Conservation (phyloP, 2,113 vertebrate genomes). For the Platysteira castanea region DNA sequence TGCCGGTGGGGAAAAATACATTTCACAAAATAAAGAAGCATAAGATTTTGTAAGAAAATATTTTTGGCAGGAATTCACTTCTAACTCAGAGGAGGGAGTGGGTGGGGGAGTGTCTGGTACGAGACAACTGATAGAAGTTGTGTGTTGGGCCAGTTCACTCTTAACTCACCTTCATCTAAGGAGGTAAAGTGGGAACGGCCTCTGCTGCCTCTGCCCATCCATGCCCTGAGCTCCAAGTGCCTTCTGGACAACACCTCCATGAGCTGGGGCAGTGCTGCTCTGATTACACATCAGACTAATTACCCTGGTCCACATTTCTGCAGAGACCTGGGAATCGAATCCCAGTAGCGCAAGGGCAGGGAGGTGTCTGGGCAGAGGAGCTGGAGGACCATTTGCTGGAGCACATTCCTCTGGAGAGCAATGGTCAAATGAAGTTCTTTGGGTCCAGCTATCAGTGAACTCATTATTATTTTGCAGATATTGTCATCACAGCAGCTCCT, state of each 20-base stretch:
- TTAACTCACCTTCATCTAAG: neutral
- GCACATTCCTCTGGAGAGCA: neutral
- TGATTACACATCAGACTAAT: rapidly evolving
- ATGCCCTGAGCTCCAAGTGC: neutral
- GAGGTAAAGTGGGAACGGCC: neutral
- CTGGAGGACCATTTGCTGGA: neutral
- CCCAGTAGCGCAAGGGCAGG: neutral
- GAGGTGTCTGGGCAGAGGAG: neutral
- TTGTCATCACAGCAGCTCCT: neutral
- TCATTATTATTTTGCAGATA: neutral
- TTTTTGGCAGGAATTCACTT: slow-evolving; percentile 52
- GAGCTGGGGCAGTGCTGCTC: neutral
- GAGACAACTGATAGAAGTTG: neutral
- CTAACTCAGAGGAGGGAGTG: neutral
- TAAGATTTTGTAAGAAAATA: slow-evolving; percentile 62
- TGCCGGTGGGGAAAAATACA: slow-evolving; percentile 41
- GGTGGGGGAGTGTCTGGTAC: neutral
- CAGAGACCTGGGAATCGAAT: neutral
- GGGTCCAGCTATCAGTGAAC: neutral
- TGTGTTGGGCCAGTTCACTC: neutral
- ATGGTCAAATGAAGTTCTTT: neutral
- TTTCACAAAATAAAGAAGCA: slow-evolving; percentile 66
- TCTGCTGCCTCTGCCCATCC: rapidly evolving
- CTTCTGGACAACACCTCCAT: rapidly evolving
- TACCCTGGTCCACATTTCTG: neutral